Evolutionary conservation across 2,888 invertebrate genomes (phyloP), one percentile per base, ranked within the genome.

Genomic region (Heliconius cydno): DNA sequence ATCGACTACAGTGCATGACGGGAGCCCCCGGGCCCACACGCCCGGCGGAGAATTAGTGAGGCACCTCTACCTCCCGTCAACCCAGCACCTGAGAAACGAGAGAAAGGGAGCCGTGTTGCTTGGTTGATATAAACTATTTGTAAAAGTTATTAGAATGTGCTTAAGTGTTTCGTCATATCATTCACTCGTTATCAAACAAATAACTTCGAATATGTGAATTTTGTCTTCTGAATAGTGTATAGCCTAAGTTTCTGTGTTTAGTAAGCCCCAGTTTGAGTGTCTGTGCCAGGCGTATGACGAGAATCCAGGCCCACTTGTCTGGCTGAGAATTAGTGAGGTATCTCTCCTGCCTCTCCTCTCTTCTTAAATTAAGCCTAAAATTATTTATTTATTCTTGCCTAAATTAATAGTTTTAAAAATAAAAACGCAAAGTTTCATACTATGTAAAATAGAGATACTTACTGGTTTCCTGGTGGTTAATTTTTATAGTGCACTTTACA

Each of bases 51-150:
- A 84, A 88, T 94, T 82, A 90, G 93, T 83, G 90, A 93, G 84
- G 89, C 91, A 86, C 89, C 92, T 84, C 88, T 86, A 28, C 83
- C 88, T 86, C 89, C 90, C 81, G 73, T 89, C 71, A 87, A 88
- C 25, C 84, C 89, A 41, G 86, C 91, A 71, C 88, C 92, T 82
- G 90, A 90, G 28, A 87, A 93, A 84, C 86, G 89, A 75, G 96
- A 96, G 77, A 93, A 95, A 82, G 93, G 94, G 46, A 94, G 95
- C 15, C 90, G 96, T 52, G 96, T 96, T 12, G 96, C 96, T 41
- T 96, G 96, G 96, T 92, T 96, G 81, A 95, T 96, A 87, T 96
- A 95, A 94, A 88, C 82, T 70, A 76, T 80, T 2, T 5, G 30
- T 34, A 25, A 15, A 46, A 65, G 15, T 28, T 15, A 30, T 15